These are phyloP conservation scores for Amaurobius ferox DNA, from an alignment of 2,888 invertebrate genomes.

Conservation along the genomic window DNA sequence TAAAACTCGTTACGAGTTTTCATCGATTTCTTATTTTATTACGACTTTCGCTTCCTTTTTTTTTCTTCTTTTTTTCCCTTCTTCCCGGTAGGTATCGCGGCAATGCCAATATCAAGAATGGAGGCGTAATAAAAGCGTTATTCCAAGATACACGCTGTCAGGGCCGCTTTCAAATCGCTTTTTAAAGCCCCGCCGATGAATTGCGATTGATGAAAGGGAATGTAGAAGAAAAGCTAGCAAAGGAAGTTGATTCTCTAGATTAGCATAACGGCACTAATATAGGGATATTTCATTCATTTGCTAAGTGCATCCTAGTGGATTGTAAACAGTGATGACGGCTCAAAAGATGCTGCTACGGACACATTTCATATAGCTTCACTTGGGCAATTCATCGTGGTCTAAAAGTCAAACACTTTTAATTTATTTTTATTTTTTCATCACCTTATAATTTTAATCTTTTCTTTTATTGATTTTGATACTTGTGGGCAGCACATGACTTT, in stretches of 20 bases:
- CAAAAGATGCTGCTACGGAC: too few species aligned
- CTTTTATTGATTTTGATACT: too few species aligned
- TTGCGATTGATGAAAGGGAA: constrained; percentile 7
- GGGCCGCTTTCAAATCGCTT: constrained; percentile 27
- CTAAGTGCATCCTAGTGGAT: too few species aligned
- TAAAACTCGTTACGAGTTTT: constrained; percentile 69
- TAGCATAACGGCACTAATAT: not conserved
- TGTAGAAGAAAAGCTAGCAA: not conserved
- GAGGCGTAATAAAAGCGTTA: constrained; percentile 38
- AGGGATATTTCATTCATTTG: not conserved
- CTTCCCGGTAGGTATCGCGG: constrained; percentile 25
- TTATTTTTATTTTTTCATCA: too few species aligned
- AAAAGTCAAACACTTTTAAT: too few species aligned
- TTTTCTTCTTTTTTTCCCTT: not conserved
- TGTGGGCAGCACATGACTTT: too few species aligned
- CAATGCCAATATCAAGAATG: constrained; percentile 30
- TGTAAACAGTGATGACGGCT: too few species aligned
- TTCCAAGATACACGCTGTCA: constrained; percentile 36
- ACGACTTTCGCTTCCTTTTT: constrained; percentile 47
- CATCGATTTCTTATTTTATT: constrained; percentile 72
- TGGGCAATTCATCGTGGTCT: too few species aligned
- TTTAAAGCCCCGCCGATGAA: constrained; percentile 31
- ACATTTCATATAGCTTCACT: too few species aligned
- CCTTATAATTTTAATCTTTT: too few species aligned
- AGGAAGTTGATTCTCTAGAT: not conserved